Percentiles rank a stretch among this genome's conserved stretches.
These are phyloP conservation scores for Melinopterus prodromus DNA, from an alignment of 2,888 invertebrate species.

Conservation along the genomic window DNA sequence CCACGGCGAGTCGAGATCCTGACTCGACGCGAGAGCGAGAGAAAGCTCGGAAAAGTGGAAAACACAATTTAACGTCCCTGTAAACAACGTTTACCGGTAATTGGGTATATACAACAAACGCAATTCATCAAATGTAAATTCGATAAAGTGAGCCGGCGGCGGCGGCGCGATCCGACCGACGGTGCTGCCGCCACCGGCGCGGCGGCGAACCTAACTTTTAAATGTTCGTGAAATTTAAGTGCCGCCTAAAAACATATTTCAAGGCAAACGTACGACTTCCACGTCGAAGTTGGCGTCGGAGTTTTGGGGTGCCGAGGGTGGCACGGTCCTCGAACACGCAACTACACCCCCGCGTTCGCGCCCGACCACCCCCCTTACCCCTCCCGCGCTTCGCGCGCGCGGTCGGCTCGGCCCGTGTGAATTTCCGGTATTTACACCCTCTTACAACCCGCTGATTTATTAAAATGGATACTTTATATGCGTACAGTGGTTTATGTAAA, in stretches of 20 bases:
- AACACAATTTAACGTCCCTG: neutral
- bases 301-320: neutral
- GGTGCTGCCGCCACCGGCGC: neutral
- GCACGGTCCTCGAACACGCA: neutral
- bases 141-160: neutral
- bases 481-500: neutral
- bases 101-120: neutral
- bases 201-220: neutral
- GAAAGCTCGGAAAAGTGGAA: neutral
- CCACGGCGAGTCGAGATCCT: neutral
- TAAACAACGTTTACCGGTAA: neutral
- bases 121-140: slow-evolving; percentile 4
- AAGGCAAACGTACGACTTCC: neutral
- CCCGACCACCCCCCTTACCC: neutral
- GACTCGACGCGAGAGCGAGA: neutral
- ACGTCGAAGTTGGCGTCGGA: neutral
- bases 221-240: neutral
- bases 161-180: neutral
- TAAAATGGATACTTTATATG: slow-evolving; percentile 21
- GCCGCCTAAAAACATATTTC: neutral
- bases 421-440: slow-evolving; percentile 25
- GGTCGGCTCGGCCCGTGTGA: slow-evolving; percentile 13
- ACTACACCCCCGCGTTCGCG: neutral
- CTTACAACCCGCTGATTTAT: slow-evolving; percentile 21
- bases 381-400: neutral